phyloP scores from a whole-genome alignment of 2,888 invertebrate species.

The Drosophila fulvimacula region DNA sequence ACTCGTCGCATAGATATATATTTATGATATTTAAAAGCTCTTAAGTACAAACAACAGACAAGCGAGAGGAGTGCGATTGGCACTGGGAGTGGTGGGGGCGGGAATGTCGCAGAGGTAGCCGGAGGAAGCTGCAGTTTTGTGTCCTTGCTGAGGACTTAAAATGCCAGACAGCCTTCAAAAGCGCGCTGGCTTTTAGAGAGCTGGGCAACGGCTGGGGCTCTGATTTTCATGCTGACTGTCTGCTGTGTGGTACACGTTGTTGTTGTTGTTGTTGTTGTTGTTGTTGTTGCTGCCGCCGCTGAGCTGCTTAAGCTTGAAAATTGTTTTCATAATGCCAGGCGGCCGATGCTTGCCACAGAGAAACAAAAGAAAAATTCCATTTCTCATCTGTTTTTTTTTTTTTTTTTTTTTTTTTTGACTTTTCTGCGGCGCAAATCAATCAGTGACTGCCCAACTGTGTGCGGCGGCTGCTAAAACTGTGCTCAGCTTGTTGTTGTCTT shows the following conservation, averaged over 20 bases:
- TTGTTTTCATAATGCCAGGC: constrained; percentile 74
- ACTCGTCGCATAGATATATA: constrained; percentile 72
- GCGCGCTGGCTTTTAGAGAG: constrained; percentile 41
- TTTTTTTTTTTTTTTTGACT: constrained; percentile 51
- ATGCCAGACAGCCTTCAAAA: constrained; percentile 70
- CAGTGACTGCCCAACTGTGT: constrained; percentile 49
- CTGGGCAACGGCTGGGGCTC: constrained; percentile 11
- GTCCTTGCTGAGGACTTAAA: constrained; percentile 64
- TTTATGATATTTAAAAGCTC: constrained; percentile 82
- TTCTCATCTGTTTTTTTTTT: neutral
- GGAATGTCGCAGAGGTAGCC: neutral
- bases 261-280: constrained; percentile 14
- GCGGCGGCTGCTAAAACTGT: constrained; percentile 48
- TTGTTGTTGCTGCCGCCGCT: constrained; percentile 21
- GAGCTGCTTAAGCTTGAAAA: constrained; percentile 77
- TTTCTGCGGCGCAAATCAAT: constrained; percentile 73
- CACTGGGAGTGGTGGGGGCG: neutral
- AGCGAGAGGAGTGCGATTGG: constrained; percentile 54
- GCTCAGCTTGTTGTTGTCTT: constrained; percentile 46
- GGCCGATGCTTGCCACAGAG: constrained; percentile 35
- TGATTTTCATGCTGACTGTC: constrained; percentile 59
- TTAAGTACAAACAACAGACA: constrained; percentile 82
- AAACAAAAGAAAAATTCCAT: constrained; percentile 1
- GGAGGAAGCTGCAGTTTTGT: constrained; percentile 67
- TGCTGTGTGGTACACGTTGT: constrained; percentile 40